Evolutionary conservation across 2,888 invertebrate genomes (phyloP).

Genomic region (Napeogenes inachia): DNA sequence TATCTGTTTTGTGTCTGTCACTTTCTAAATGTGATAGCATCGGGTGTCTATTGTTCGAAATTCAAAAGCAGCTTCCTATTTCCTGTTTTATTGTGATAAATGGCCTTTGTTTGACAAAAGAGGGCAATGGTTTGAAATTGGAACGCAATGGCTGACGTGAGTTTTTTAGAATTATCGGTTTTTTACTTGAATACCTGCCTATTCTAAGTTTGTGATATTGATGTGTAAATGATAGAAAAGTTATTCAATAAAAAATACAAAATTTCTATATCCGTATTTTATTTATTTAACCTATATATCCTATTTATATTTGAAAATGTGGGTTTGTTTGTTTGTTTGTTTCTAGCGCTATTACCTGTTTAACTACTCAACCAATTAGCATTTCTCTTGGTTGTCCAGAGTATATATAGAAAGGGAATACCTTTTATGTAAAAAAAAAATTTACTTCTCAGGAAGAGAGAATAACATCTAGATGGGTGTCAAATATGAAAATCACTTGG

Average conservation of each 20-base stretch:
- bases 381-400: no score
- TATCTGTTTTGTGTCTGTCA: slow-evolving; percentile 10
- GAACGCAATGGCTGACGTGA: slow-evolving; percentile 14
- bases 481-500: no score
- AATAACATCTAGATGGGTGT: no score
- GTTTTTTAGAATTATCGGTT: slow-evolving; percentile 63
- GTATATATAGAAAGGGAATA: no score
- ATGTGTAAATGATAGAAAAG: slow-evolving; percentile 62
- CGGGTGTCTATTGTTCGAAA: slow-evolving; percentile 33
- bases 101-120: slow-evolving; percentile 34
- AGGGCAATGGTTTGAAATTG: slow-evolving; percentile 18
- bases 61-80: slow-evolving; percentile 50
- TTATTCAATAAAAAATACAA: slow-evolving; percentile 73
- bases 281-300: slow-evolving; percentile 25
- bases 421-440: no score
- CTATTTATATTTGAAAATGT: no score
- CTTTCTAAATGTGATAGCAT: slow-evolving; percentile 37
- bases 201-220: slow-evolving; percentile 69
- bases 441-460: no score
- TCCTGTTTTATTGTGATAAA: slow-evolving; percentile 52
- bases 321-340: no score
- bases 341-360: no score
- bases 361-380: no score
- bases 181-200: slow-evolving; percentile 71
- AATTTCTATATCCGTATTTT: slow-evolving; percentile 55